Conservation (phyloP, 2,113 vertebrate genomes). For the Shinisaurus crocodilurus region DNA sequence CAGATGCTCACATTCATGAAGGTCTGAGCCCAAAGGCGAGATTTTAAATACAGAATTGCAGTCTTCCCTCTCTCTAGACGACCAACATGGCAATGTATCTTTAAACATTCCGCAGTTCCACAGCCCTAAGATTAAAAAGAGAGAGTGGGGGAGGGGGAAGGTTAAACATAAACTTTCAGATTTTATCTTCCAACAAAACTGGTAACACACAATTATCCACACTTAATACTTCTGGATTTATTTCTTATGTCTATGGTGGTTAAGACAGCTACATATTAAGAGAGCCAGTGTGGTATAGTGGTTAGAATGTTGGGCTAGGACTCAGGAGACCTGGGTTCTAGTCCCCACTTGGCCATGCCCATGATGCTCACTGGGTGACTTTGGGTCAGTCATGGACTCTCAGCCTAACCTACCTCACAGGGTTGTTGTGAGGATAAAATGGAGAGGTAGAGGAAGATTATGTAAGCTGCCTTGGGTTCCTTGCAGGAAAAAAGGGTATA, state of each 20-base stretch:
- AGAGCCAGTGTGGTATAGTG: no score
- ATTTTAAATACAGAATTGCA: conserved; percentile 90
- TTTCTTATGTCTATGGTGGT: background rate
- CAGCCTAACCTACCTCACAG: no score
- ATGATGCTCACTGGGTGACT: no score
- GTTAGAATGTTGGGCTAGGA: no score
- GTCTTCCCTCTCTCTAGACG: conserved; percentile 91
- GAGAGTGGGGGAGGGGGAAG: conserved; percentile 34
- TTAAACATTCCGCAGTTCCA: conserved; percentile 82
- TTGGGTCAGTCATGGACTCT: no score
- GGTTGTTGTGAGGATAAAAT: no score
- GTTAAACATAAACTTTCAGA: background rate
- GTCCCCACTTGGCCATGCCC: no score
- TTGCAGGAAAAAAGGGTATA: no score
- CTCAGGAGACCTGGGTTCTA: no score
- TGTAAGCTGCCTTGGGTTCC: no score
- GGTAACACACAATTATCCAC: background rate
- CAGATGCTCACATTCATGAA: conserved; percentile 87
- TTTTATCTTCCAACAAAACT: background rate
- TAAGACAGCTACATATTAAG: background rate
- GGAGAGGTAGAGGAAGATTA: no score
- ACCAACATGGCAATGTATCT: conserved; percentile 92
- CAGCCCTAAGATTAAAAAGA: conserved; percentile 82
- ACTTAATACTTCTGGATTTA: background rate
- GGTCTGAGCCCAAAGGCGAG: conserved; percentile 87